Conservation (phyloP, 2,113 vertebrate species). For the Cinclus cinclus region DNA sequence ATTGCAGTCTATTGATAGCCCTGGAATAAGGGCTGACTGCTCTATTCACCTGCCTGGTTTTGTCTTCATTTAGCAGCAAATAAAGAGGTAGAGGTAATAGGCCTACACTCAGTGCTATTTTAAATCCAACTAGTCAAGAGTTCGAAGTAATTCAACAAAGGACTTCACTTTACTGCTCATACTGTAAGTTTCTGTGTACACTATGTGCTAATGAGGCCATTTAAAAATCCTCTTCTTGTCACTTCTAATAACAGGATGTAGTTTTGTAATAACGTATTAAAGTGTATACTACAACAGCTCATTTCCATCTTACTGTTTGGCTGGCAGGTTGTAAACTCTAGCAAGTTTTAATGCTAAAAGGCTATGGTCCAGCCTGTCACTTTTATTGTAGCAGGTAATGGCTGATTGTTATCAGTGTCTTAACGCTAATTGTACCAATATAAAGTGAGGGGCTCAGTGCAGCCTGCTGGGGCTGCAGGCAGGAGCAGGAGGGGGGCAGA, state of each 20-base stretch:
- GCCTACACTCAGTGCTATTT: background rate
- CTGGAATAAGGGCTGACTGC: background rate
- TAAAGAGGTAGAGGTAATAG: background rate
- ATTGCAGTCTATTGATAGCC: background rate
- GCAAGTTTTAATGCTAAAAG: background rate
- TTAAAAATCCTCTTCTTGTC: conserved; percentile 26
- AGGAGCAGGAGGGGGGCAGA: background rate
- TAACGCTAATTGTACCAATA: background rate
- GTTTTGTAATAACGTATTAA: background rate
- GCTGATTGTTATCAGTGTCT: background rate
- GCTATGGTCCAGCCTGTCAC: background rate
- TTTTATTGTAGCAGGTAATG: background rate
- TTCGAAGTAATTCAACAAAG: background rate
- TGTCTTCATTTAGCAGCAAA: background rate
- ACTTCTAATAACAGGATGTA: background rate
- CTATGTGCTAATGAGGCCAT: conserved; percentile 25
- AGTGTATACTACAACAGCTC: background rate
- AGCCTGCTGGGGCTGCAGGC: background rate
- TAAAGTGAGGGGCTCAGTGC: background rate
- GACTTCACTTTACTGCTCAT: background rate
- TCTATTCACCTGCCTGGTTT: background rate
- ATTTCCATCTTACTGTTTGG: background rate
- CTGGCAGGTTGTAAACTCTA: background rate
- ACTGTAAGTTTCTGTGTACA: background rate
- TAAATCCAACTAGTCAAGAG: background rate